Conservation (phyloP, 2,797 vertebrate genomes). For the Mus minutoides region DNA sequence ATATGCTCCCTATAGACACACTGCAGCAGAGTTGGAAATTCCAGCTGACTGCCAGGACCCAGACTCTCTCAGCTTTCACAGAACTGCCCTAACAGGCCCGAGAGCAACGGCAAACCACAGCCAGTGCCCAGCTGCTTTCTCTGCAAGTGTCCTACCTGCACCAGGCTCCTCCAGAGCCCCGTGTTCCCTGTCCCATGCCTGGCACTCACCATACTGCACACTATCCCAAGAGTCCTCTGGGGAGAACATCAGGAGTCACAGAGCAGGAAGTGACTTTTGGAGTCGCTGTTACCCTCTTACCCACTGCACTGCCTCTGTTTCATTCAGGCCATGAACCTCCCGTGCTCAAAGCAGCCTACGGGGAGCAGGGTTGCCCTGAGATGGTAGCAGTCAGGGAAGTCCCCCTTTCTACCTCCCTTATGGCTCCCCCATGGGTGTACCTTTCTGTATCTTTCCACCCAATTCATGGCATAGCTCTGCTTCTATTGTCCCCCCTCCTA, state of each 20-base stretch:
- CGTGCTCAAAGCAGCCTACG: neutral
- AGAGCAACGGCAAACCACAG: neutral
- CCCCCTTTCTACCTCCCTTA: neutral
- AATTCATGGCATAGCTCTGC: neutral
- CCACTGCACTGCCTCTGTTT: too few relatives aligned
- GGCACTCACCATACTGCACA: neutral
- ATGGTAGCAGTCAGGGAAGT: neutral
- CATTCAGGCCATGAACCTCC: rapidly evolving
- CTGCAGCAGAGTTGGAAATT: neutral
- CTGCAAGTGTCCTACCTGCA: neutral
- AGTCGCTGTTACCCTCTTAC: neutral
- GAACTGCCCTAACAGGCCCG: neutral
- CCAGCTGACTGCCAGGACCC: too few relatives aligned
- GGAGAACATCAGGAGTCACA: too few relatives aligned
- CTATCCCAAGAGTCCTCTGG: neutral
- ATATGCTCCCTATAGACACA: neutral
- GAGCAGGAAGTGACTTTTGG: rapidly evolving
- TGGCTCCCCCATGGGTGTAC: neutral
- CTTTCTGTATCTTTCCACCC: neutral
- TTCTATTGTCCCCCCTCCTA: too few relatives aligned
- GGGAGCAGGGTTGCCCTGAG: neutral
- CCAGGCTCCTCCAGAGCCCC: neutral
- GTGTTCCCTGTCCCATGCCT: neutral
- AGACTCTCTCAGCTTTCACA: neutral
- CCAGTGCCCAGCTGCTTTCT: neutral